These are phyloP conservation scores for Tichodroma muraria DNA, from an alignment of 2,113 vertebrate genomes.

Conservation along the genomic window DNA sequence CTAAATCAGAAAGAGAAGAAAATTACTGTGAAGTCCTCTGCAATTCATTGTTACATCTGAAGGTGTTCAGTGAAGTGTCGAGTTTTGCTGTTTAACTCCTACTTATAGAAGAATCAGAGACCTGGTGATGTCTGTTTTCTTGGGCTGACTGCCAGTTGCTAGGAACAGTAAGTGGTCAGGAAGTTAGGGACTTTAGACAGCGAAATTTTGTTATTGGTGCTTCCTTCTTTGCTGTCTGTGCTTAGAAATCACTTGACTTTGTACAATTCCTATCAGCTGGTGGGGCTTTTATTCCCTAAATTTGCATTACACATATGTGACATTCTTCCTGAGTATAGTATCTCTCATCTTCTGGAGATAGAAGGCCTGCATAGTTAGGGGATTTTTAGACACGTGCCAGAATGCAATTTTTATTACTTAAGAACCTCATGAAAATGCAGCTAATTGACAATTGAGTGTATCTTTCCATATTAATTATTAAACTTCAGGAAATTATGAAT, in stretches of 20 bases:
- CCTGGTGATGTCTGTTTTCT: not conserved
- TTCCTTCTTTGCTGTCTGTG: not conserved
- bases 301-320: not conserved
- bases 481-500: not conserved
- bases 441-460: not conserved
- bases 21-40: not conserved
- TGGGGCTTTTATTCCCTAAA: not conserved
- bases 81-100: not conserved
- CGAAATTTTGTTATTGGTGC: not conserved
- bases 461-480: slow-evolving; percentile 23
- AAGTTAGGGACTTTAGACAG: not conserved
- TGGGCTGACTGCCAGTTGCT: not conserved
- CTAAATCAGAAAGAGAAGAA: not conserved
- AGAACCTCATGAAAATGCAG: not conserved
- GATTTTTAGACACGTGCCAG: not conserved
- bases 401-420: not conserved
- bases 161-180: not conserved
- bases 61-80: not conserved
- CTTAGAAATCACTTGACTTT: not conserved
- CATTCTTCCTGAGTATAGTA: not conserved
- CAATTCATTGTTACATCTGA: not conserved
- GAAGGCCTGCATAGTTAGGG: not conserved
- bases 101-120: not conserved
- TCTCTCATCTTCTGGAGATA: not conserved
- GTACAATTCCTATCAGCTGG: not conserved